Percentiles rank a stretch among this genome's conserved stretches.
Conservation (phyloP, 64 coral and sea anemone genomes). For the Stichodactyla helianthus region DNA sequence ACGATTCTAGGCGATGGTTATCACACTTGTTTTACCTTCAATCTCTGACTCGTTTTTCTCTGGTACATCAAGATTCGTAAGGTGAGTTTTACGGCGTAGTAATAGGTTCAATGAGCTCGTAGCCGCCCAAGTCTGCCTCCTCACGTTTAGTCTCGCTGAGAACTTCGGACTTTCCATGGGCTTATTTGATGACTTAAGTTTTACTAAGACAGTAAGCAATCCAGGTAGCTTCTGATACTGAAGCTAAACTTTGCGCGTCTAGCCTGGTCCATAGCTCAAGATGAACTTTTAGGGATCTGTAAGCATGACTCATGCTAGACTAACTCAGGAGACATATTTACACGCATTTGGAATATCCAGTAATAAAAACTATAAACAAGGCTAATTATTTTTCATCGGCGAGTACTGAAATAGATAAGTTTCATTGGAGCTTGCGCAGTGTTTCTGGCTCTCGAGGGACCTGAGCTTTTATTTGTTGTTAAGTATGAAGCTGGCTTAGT, state of each 20-base stretch:
- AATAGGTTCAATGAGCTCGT: not conserved
- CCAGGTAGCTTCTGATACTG: not conserved
- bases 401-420: not conserved
- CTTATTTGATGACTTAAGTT: not conserved
- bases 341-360: not conserved
- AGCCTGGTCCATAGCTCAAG: not conserved
- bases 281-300: not conserved
- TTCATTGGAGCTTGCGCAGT: not conserved
- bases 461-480: not conserved
- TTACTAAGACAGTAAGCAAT: too few species aligned
- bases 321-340: not conserved
- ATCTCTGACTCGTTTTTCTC: slow-evolving; percentile 6
- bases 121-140: not conserved
- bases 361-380: not conserved
- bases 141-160: not conserved
- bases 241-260: not conserved
- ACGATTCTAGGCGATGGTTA: not conserved
- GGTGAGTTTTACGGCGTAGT: not conserved
- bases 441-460: not conserved
- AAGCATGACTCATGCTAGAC: not conserved
- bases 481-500: not conserved
- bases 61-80: not conserved
- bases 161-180: not conserved
- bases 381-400: not conserved
- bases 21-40: not conserved